Conservation (phyloP, 2,797 vertebrate genomes). For the Ficedula albicollis region DNA sequence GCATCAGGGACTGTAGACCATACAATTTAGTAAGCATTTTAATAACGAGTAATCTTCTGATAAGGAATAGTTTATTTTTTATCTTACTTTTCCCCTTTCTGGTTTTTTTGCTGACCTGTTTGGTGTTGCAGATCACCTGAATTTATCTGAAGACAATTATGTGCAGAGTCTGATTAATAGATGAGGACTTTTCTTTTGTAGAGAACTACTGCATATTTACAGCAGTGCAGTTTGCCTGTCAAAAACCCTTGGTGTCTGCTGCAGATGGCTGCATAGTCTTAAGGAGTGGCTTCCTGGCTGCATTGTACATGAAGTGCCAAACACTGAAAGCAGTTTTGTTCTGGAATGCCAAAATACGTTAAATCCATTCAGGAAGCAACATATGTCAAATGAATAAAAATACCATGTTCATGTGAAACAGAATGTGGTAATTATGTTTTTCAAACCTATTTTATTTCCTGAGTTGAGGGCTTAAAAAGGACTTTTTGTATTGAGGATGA, state of each 20-base stretch:
- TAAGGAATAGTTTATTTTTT: not conserved
- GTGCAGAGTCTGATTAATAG: not conserved
- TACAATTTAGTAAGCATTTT: not conserved
- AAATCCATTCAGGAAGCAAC: slow-evolving; percentile 45
- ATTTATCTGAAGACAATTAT: not conserved
- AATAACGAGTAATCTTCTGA: not conserved
- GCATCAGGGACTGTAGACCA: not conserved
- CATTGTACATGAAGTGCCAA: slow-evolving; percentile 45
- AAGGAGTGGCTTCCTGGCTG: slow-evolving; percentile 64
- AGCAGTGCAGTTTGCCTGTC: slow-evolving; percentile 18
- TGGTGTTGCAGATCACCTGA: not conserved
- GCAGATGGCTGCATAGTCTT: slow-evolving; percentile 52
- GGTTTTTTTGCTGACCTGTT: not conserved
- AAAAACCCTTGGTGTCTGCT: slow-evolving; percentile 31
- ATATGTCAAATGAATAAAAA: slow-evolving; percentile 53
- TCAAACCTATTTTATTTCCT: not conserved
- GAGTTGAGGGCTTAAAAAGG: not conserved
- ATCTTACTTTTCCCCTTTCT: not conserved
- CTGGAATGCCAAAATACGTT: slow-evolving; percentile 49
- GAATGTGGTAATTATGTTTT: not conserved
- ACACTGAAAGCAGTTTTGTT: slow-evolving; percentile 30
- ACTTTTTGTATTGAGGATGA: not conserved
- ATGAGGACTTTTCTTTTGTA: not conserved
- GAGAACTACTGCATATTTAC: not conserved
- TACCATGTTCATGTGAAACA: not conserved